phyloP scores from a whole-genome alignment of 2,113 vertebrate species.

The Martes martes region DNA sequence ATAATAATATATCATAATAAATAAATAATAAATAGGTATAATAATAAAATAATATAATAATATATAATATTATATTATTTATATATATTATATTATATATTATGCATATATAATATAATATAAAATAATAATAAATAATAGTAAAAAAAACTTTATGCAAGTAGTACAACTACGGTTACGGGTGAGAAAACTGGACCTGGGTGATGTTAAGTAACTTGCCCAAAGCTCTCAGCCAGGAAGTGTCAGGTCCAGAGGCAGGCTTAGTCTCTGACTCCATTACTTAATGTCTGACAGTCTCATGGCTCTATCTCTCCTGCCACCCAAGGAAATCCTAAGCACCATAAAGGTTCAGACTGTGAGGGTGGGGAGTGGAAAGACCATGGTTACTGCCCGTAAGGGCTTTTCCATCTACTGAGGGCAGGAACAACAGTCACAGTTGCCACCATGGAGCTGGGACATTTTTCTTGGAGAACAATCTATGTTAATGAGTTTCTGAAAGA shows the following conservation, averaged over 20 bases:
- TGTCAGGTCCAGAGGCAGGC: neutral
- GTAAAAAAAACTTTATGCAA: neutral
- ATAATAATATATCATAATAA: too few species aligned
- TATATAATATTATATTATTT: too few species aligned
- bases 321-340: neutral
- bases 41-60: too few species aligned
- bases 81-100: too few species aligned
- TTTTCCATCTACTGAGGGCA: neutral
- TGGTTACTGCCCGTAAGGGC: neutral
- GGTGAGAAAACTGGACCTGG: neutral
- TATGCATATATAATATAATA: too few species aligned
- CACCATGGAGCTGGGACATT: neutral
- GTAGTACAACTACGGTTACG: neutral
- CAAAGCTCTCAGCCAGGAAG: neutral
- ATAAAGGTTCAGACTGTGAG: neutral
- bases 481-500: neutral
- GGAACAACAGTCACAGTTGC: neutral
- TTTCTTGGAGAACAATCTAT: neutral
- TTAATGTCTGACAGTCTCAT: neutral
- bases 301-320: neutral
- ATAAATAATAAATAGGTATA: too few species aligned
- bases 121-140: neutral
- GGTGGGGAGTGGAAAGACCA: neutral
- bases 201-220: neutral
- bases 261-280: neutral